phyloP scores from a whole-genome alignment of 2,888 invertebrate species.

The Sphaerophoria taeniata region DNA sequence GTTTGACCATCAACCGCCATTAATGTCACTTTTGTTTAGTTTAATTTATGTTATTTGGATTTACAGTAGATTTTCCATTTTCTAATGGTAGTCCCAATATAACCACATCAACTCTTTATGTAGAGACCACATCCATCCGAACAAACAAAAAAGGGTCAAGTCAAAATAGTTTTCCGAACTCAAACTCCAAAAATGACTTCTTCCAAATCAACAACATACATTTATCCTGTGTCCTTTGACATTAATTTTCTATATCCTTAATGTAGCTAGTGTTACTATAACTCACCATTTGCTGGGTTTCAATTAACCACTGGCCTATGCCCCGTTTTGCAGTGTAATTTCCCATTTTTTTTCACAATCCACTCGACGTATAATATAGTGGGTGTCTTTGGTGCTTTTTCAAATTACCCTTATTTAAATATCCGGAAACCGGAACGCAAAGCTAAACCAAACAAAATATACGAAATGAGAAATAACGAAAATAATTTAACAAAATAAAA shows the following conservation, averaged over 20 bases:
- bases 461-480: neutral
- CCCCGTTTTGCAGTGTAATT: constrained; percentile 60
- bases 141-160: constrained; percentile 42
- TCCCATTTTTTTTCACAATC: constrained; percentile 41
- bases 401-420: constrained; percentile 69
- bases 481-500: neutral
- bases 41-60: constrained; percentile 52
- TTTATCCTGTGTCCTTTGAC: constrained; percentile 33
- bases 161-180: constrained; percentile 54
- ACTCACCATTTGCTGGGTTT: constrained; percentile 44
- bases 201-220: neutral
- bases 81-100: neutral
- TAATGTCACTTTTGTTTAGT: constrained; percentile 55
- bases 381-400: constrained; percentile 50
- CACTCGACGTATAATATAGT: too few relatives aligned
- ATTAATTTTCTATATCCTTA: constrained; percentile 38
- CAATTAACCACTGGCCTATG: constrained; percentile 63
- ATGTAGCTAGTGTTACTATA: neutral
- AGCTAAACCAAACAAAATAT: constrained; percentile 40
- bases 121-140: constrained; percentile 14
- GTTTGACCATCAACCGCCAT: constrained; percentile 41
- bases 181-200: constrained; percentile 44
- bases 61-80: constrained; percentile 18
- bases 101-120: neutral
- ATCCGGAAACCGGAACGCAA: constrained; percentile 48